phyloP scores from a whole-genome alignment of 37 sponge, comb jelly and placozoan species.

The Mnemiopsis leidyi region DNA sequence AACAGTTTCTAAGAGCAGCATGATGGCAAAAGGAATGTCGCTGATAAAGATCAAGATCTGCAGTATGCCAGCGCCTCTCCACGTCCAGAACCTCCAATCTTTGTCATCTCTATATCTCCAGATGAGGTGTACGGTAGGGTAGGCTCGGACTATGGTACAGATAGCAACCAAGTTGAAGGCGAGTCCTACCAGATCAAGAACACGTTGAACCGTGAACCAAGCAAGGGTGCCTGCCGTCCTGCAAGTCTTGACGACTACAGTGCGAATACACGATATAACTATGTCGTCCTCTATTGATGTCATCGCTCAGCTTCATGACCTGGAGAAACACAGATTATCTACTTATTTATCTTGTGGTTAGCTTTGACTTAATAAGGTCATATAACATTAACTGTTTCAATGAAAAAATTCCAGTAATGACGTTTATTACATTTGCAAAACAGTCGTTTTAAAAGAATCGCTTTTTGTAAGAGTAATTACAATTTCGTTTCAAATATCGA shows the following conservation, averaged over 20 bases:
- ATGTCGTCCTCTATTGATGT: slow-evolving; percentile 23
- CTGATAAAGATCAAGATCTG: slow-evolving; percentile 28
- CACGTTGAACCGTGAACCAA: neutral
- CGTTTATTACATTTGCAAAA: no score
- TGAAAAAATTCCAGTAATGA: neutral
- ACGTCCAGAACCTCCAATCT: neutral
- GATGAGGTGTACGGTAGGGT: neutral
- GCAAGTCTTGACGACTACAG: slow-evolving; percentile 16
- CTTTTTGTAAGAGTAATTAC: no score
- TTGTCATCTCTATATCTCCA: neutral
- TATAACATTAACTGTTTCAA: neutral
- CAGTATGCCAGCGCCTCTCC: slow-evolving; percentile 10
- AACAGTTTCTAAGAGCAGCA: neutral
- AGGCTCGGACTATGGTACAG: slow-evolving; percentile 10
- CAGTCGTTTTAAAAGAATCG: no score
- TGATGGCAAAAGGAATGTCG: slow-evolving; percentile 53
- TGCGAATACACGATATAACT: slow-evolving; percentile 28
- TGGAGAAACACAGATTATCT: neutral
- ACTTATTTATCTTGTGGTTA: no score
- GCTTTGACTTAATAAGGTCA: neutral
- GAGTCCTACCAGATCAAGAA: slow-evolving; percentile 35
- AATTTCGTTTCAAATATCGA: no score
- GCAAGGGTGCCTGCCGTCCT: neutral
- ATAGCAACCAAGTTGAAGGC: neutral
- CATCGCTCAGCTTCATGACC: neutral